A percentile compares a stretch with the other conserved stretches of the same genome.
Evolutionary conservation across 1,140 invertebrate species (phyloP).

Genomic region (Drosophila rhopaloa): DNA sequence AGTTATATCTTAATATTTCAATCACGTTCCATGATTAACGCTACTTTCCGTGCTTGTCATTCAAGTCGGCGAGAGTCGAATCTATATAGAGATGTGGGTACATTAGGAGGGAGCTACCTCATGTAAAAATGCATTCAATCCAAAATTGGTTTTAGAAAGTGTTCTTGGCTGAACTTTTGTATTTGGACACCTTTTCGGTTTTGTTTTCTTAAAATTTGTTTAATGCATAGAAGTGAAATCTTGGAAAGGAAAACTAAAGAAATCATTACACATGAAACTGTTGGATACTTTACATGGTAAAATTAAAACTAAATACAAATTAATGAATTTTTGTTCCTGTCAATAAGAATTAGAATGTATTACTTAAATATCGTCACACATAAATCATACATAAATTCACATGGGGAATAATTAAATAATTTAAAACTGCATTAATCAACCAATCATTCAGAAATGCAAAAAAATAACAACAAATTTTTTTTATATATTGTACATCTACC

Average conservation of each 20-base stretch:
- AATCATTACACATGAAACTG: neutral
- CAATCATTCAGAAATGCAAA: too few relatives aligned
- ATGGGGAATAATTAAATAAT: too few relatives aligned
- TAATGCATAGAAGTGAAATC: slow-evolving; percentile 20
- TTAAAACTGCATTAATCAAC: too few relatives aligned
- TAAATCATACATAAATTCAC: too few relatives aligned
- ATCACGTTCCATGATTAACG: slow-evolving; percentile 37
- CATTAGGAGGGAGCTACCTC: slow-evolving; percentile 1
- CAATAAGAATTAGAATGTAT: too few relatives aligned
- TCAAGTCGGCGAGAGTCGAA: slow-evolving; percentile 4
- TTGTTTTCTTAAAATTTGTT: neutral
- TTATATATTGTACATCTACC: too few relatives aligned
- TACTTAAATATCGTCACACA: too few relatives aligned
- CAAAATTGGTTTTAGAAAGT: slow-evolving; percentile 38
- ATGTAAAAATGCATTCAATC: slow-evolving; percentile 33
- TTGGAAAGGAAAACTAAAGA: neutral
- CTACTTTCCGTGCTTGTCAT: slow-evolving; percentile 40
- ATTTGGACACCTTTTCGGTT: slow-evolving; percentile 10
- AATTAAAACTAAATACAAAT: too few relatives aligned
- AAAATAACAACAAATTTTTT: too few relatives aligned
- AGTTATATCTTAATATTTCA: neutral
- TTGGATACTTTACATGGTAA: too few relatives aligned
- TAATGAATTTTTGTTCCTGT: too few relatives aligned
- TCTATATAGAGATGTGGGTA: neutral
- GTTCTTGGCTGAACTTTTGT: slow-evolving; percentile 25